These are phyloP conservation scores for Mus minutoides DNA, from an alignment of 2,797 vertebrate species.

Conservation along the genomic window DNA sequence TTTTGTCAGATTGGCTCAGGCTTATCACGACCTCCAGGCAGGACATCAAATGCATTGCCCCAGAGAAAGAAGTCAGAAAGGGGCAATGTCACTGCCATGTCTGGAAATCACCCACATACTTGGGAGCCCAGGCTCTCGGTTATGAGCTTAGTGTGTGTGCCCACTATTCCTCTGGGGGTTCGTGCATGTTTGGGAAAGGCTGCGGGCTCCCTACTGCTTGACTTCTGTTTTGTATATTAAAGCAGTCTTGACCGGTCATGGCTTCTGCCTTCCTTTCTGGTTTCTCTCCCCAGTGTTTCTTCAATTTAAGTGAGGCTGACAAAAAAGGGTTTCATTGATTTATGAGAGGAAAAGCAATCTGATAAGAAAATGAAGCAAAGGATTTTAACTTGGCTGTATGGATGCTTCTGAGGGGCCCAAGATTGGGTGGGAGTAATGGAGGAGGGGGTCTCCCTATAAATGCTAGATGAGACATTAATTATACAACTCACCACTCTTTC, in stretches of 20 bases:
- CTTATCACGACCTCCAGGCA: slow-evolving; percentile 46
- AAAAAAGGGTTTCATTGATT: slow-evolving; percentile 30
- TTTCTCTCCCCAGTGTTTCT: slow-evolving; percentile 18
- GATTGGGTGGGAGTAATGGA: neutral
- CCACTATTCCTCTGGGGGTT: neutral
- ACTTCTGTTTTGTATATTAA: slow-evolving; percentile 41
- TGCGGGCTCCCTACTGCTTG: slow-evolving; percentile 14
- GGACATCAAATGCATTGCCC: slow-evolving; percentile 52
- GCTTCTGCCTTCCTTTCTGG: neutral
- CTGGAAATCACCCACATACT: neutral
- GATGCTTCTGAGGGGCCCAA: neutral
- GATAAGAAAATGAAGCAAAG: neutral
- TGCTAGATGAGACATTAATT: neutral
- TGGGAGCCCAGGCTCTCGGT: neutral
- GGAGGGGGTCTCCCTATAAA: neutral
- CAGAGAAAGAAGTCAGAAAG: slow-evolving; percentile 52
- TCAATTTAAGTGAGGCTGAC: slow-evolving; percentile 56
- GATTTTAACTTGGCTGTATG: neutral
- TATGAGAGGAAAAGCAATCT: neutral
- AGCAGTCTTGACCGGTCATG: slow-evolving; percentile 9
- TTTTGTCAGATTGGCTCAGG: slow-evolving; percentile 48
- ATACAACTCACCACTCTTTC: neutral
- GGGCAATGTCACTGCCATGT: neutral
- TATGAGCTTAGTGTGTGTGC: neutral
- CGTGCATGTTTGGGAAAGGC: slow-evolving; percentile 35